Evolutionary conservation across 2,797 vertebrate species (phyloP), one percentile per base, ranked within the genome.

Genomic region (Rhincodon typus): DNA sequence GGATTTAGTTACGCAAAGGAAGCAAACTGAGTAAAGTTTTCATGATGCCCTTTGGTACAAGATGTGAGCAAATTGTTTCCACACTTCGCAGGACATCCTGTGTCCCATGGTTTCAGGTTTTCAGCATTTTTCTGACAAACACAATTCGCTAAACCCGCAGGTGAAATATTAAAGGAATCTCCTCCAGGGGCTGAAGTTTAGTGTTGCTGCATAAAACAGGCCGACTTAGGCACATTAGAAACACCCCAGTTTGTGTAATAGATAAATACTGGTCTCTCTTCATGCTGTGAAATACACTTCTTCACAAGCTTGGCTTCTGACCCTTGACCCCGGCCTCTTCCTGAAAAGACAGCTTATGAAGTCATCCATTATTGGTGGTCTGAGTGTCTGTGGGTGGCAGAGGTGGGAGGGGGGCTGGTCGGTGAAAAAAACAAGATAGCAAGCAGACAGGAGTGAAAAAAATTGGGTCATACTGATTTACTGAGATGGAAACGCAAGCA

Each of bases 151-250:
- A 21, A 72, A 50, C 42, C 30, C 2, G 0, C 10, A 8, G 69
- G 94, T 77, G 70, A 95, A 95, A 95, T 95, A 95, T 95, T 95
- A 95, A 77, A 95, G 94, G 70, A 77, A 95, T 77, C 46, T 74
- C 46, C 46, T 74, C 27, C 70, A 72, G 70, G 70, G 23, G 70
- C 34, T 95, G 94, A 77, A 50, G 69, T 95, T 34, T 77, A 34
- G 38, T 77, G 69, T 57, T 53, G 70, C 57, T 70, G 77, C 94
- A 74, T 77, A 95, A 95, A 95, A 72, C 30, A 53, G 70, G 77
- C 50, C 27, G 70, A 77, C 72, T 46, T 50, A 27, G 77, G 70
- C n/a, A 77, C 30, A 95, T 95, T 95, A 77, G 57, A 95, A 19
- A 21, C 17, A 17, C 67, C 67, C 23, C 93, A 30, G 30, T 84